A percentile compares a stretch with the other conserved stretches of the same genome.
Conservation (phyloP, 2,888 invertebrate species). For the Fabriciana adippe region DNA sequence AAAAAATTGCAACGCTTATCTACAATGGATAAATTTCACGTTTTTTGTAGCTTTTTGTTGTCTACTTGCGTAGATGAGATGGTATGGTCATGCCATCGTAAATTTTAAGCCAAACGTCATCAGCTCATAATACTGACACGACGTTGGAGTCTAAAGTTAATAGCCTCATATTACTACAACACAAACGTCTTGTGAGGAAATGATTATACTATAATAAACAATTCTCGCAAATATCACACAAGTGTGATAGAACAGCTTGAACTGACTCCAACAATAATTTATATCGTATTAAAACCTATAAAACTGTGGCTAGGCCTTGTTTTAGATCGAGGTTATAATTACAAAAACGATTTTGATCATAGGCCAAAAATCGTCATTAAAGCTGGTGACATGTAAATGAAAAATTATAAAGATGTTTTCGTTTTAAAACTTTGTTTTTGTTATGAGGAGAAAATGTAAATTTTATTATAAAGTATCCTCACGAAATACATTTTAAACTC, state of each 20-base stretch:
- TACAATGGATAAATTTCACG: slow-evolving; percentile 43
- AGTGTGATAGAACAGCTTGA: too few relatives aligned
- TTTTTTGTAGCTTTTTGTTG: slow-evolving; percentile 18
- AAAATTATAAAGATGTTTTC: slow-evolving; percentile 1
- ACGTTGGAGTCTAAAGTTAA: too few relatives aligned
- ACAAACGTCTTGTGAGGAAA: too few relatives aligned
- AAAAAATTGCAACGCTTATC: slow-evolving; percentile 47
- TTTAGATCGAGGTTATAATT: too few relatives aligned
- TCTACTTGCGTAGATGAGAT: slow-evolving; percentile 6
- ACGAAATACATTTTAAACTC: slow-evolving; percentile 5
- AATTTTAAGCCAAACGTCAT: too few relatives aligned
- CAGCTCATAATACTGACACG: too few relatives aligned
- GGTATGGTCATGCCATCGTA: not conserved
- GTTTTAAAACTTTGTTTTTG: slow-evolving; percentile 6
- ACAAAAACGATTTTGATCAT: not conserved
- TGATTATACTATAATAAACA: too few relatives aligned
- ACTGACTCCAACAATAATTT: too few relatives aligned
- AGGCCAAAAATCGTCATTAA: not conserved
- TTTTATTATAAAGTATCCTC: slow-evolving; percentile 14
- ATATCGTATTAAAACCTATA: too few relatives aligned
- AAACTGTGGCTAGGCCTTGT: too few relatives aligned
- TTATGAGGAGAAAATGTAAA: slow-evolving; percentile 9
- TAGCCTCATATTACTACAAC: too few relatives aligned
- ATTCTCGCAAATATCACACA: too few relatives aligned
- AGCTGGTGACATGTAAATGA: not conserved